A percentile compares a stretch with the other conserved stretches of the same genome.
Evolutionary conservation across 2,888 invertebrate genomes (phyloP).

Genomic region (Morinoia aosen): DNA sequence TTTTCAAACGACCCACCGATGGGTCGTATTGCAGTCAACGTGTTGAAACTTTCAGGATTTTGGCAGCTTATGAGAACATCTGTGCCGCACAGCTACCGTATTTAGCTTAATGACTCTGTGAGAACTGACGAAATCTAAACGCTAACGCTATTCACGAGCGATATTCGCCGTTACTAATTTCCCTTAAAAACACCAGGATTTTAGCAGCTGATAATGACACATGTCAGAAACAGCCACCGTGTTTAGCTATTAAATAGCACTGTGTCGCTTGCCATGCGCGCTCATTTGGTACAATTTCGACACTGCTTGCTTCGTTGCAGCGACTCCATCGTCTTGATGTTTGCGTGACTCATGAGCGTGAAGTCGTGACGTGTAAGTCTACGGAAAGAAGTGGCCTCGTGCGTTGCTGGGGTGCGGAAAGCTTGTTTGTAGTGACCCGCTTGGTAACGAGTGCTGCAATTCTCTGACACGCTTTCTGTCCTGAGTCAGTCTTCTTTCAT

Average conservation of each 20-base stretch:
- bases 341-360: not conserved
- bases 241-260: not conserved
- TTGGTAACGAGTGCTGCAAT: not conserved
- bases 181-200: too few relatives aligned
- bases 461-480: not conserved
- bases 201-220: too few relatives aligned
- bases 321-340: not conserved
- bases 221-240: too few relatives aligned
- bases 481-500: not conserved
- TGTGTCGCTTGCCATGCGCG: not conserved
- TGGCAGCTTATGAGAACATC: too few relatives aligned
- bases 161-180: too few relatives aligned
- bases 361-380: not conserved
- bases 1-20: too few relatives aligned
- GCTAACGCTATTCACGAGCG: too few relatives aligned
- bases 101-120: too few relatives aligned
- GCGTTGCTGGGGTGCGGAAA: not conserved
- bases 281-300: not conserved
- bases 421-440: slow-evolving; percentile 1
- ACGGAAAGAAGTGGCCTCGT: not conserved
- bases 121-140: too few relatives aligned
- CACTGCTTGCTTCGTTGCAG: not conserved
- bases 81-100: too few relatives aligned
- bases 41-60: too few relatives aligned
- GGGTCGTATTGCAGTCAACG: too few relatives aligned